These are phyloP conservation scores for Nephila pilipes DNA, from an alignment of 1,140 invertebrate genomes.

Conservation along the genomic window DNA sequence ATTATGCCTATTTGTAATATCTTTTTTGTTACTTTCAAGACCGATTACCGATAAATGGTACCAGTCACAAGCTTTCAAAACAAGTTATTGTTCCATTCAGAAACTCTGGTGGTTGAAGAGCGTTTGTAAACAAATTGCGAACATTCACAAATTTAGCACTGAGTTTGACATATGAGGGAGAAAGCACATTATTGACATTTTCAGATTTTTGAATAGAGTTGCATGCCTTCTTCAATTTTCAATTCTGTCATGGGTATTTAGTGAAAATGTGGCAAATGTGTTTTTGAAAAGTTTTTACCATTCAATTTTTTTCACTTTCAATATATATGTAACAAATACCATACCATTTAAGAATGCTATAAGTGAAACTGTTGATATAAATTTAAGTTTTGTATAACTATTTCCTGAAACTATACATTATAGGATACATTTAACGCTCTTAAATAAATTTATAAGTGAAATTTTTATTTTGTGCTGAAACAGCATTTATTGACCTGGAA, in stretches of 20 bases:
- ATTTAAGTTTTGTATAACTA: too few relatives aligned
- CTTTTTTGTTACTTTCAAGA: slow-evolving; percentile 7
- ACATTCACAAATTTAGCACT: not conserved
- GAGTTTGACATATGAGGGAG: not conserved
- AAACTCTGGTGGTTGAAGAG: slow-evolving; percentile 24
- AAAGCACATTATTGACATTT: not conserved
- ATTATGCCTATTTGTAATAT: slow-evolving; percentile 49
- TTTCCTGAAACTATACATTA: too few relatives aligned
- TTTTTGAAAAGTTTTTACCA: not conserved
- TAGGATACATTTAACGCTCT: too few relatives aligned
- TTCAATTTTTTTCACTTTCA: too few relatives aligned
- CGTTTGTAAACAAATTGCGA: not conserved
- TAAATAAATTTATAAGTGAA: too few relatives aligned
- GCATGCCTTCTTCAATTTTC: not conserved
- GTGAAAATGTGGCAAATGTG: not conserved
- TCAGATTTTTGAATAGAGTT: not conserved
- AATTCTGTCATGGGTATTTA: not conserved
- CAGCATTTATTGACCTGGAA: too few relatives aligned
- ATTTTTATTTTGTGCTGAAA: too few relatives aligned
- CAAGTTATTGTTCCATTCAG: not conserved
- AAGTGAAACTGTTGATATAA: too few relatives aligned
- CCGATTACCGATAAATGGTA: slow-evolving; percentile 40
- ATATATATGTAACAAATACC: too few relatives aligned
- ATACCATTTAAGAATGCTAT: too few relatives aligned
- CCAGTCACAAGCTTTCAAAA: slow-evolving; percentile 40